Evolutionary conservation across 2,113 vertebrate species (phyloP).

Genomic region (Pogona vitticeps): DNA sequence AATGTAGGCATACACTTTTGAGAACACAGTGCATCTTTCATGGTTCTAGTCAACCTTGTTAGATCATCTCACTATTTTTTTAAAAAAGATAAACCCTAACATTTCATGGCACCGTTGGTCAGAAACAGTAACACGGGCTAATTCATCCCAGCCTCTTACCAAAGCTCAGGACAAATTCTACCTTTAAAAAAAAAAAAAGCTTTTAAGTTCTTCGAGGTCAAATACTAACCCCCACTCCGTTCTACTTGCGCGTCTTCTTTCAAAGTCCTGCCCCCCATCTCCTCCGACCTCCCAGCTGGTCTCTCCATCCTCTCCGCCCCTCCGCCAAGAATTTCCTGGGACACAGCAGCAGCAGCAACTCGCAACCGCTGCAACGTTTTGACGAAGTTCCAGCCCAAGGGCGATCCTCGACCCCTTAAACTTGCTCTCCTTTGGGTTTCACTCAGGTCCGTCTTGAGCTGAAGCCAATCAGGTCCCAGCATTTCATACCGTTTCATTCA

Average conservation of each 20-base stretch:
- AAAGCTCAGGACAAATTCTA: background rate
- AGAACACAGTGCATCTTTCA: background rate
- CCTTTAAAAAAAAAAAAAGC: background rate
- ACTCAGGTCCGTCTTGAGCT: background rate
- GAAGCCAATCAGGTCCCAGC: background rate
- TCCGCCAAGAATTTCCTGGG: background rate
- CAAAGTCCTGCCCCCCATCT: background rate
- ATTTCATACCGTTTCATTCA: accelerated
- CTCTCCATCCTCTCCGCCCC: background rate
- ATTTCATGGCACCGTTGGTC: background rate
- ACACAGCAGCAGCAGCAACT: no score
- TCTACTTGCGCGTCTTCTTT: background rate
- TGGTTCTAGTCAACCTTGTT: no score
- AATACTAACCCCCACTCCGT: background rate
- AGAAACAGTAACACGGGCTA: background rate
- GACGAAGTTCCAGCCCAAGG: background rate
- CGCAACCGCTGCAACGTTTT: background rate
- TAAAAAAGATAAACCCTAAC: no score
- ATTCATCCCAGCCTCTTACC: background rate
- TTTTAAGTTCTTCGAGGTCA: no score
- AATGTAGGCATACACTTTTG: background rate
- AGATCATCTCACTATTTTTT: no score
- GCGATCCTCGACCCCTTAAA: background rate
- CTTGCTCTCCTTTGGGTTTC: background rate
- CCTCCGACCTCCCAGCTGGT: background rate